Conservation (phyloP, 2,888 invertebrate species). For the Euplagia quadripunctaria region DNA sequence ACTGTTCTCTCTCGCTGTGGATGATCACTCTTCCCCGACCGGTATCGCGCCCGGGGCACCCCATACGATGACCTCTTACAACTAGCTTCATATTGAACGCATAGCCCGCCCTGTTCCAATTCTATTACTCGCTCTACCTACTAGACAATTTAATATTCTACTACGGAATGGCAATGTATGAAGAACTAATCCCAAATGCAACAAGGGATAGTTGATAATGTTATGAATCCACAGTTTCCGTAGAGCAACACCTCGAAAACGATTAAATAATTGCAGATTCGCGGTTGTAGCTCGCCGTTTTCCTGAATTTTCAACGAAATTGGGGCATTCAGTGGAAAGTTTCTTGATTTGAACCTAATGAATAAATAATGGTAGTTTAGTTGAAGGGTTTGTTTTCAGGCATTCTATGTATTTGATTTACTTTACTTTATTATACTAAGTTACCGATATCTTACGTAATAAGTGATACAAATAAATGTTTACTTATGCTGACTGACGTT, state of each 20-base stretch:
- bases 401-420: constrained; percentile 30
- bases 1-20: constrained; percentile 66
- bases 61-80: constrained; percentile 72
- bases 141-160: constrained; percentile 24
- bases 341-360: constrained; percentile 75
- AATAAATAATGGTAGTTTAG: constrained; percentile 73
- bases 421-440: not conserved
- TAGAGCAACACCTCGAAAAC: constrained; percentile 79
- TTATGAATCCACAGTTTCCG: constrained; percentile 73
- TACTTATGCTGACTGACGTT: not conserved
- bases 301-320: constrained; percentile 77
- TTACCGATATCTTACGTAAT: not conserved
- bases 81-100: constrained; percentile 49
- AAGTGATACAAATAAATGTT: not conserved
- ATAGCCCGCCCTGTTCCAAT: constrained; percentile 32
- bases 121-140: constrained; percentile 55
- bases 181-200: constrained; percentile 24
- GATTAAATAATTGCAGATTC: constrained; percentile 83
- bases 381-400: constrained; percentile 52
- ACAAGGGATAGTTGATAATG: constrained; percentile 55
- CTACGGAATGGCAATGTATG: constrained; percentile 46
- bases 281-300: constrained; percentile 71
- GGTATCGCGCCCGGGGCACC: constrained; percentile 78
- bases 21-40: constrained; percentile 80
- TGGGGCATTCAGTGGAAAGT: constrained; percentile 74